phyloP scores from a whole-genome alignment of 1,140 invertebrate species.

The Vollenhovia emeryi region DNA sequence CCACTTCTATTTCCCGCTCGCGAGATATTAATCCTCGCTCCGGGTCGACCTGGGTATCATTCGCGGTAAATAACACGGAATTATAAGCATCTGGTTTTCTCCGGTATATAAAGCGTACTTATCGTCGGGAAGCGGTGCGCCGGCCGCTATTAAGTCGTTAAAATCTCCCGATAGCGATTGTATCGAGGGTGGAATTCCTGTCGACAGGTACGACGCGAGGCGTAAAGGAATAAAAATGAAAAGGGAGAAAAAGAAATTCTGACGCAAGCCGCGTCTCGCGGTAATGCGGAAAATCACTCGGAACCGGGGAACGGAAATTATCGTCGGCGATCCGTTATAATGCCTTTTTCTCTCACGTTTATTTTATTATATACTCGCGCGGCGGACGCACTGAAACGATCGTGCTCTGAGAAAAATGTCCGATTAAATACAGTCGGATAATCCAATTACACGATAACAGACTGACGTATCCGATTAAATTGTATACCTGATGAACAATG shows the following conservation, averaged over 20 bases:
- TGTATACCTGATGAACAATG: no score
- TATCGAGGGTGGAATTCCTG: conserved; percentile 28
- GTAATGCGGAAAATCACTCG: conserved; percentile 12
- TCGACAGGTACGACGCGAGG: not conserved
- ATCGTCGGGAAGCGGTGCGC: conserved; percentile 9
- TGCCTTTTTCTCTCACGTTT: no score
- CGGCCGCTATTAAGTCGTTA: conserved; percentile 41
- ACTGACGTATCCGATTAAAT: no score
- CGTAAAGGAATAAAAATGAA: no score
- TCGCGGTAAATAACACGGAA: conserved; percentile 36
- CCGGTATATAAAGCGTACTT: conserved; percentile 3
- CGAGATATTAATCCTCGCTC: conserved; percentile 37
- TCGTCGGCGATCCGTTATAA: no score
- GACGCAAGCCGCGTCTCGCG: not conserved
- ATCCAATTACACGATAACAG: no score
- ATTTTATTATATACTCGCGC: no score
- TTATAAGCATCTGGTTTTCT: conserved; percentile 32
- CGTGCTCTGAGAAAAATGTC: no score
- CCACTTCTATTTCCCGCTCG: conserved; percentile 36
- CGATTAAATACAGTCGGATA: no score
- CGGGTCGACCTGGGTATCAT: conserved; percentile 22
- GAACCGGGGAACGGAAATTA: not conserved
- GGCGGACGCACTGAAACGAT: no score
- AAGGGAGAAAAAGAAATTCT: not conserved
- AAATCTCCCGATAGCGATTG: conserved; percentile 15